Base-by-base conservation (phyloP, 2,797 vertebrate genomes). In the Poliocrania exsul region DNA sequence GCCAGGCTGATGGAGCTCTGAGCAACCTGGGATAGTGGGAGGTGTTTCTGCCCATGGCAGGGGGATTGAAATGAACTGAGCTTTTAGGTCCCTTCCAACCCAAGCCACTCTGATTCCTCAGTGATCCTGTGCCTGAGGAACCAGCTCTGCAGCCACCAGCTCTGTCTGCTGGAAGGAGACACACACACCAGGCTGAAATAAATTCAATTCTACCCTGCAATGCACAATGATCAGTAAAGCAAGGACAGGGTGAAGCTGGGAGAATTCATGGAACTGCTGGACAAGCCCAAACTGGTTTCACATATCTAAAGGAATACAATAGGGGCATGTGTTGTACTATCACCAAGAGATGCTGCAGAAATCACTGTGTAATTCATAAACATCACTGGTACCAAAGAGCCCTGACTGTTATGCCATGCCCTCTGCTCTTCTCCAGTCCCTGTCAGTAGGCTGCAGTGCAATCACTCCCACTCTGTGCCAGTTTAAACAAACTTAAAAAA, bases 101-200 rank as follows among this genome's bases (percentile, higher is more conserved):
- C 62, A 65, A 46, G 24, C 23, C 23, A 46, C 16, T n/a, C 21
- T n/a, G 61, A 25, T 23, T 23, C 64, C 19, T 62, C 0, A 0
- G 28, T 20, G 49, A 56, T 35, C 10, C 40, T 38, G 18, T 65
- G 29, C n/a, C 37, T 33, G 35, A 80, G 40, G 70, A 81, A 5
- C 15, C 37, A 58, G 40, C 35, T 33, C 9, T 53, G 25, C 29
- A 50, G 23, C 23, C 51, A 60, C 17, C 54, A 47, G 54, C 61
- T 77, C 44, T 83, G 60, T 23, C 17, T 56, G 53, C 33, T 20
- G 16, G 31, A 81, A 17, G 17, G 33, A 91, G 54, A 15, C 47
- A 25, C 19, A 28, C n/a, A 49, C 46, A 42, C 29, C 0, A 0
- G 38, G 18, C 1, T 11, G 25, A 50, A 69, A 25, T 44, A 28